Conservation (phyloP, 2,113 vertebrate species). For the Aegithalos caudatus region DNA sequence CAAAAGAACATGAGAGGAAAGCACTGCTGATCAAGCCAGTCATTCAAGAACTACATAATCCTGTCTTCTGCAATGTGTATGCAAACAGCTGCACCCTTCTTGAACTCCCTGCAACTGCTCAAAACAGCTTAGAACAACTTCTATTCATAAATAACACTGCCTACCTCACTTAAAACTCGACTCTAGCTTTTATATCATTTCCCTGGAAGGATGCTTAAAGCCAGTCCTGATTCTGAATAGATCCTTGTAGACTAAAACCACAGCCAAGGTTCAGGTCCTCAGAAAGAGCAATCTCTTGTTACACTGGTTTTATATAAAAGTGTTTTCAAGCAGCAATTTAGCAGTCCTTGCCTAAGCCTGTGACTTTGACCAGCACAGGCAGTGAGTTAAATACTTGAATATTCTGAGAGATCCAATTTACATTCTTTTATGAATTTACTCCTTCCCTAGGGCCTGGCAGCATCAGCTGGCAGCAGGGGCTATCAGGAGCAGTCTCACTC, state of each 20-base stretch:
- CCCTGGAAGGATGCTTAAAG: neutral
- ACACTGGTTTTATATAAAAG: neutral
- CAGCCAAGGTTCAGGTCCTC: neutral
- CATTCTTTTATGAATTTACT: neutral
- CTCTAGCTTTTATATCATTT: neutral
- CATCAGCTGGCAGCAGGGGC: neutral
- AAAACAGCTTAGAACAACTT: neutral
- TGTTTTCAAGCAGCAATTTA: neutral
- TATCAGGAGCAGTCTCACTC: neutral
- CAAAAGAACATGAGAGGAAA: neutral
- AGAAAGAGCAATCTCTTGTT: neutral
- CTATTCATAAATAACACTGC: neutral
- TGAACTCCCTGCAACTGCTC: neutral
- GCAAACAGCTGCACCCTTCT: conserved; percentile 2
- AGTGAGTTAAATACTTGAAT: neutral
- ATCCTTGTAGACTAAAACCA: neutral
- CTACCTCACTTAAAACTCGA: neutral
- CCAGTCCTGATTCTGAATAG: neutral
- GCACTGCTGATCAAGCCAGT: neutral
- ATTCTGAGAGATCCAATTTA: neutral
- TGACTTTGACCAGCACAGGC: neutral
- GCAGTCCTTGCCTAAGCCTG: neutral
- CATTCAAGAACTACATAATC: neutral
- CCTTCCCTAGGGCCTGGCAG: neutral
- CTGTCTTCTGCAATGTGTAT: neutral